A percentile compares a stretch with the other conserved stretches of the same genome.
These are phyloP conservation scores for Drosophila virilis DNA, from an alignment of 1,140 invertebrate species.

Conservation along the genomic window DNA sequence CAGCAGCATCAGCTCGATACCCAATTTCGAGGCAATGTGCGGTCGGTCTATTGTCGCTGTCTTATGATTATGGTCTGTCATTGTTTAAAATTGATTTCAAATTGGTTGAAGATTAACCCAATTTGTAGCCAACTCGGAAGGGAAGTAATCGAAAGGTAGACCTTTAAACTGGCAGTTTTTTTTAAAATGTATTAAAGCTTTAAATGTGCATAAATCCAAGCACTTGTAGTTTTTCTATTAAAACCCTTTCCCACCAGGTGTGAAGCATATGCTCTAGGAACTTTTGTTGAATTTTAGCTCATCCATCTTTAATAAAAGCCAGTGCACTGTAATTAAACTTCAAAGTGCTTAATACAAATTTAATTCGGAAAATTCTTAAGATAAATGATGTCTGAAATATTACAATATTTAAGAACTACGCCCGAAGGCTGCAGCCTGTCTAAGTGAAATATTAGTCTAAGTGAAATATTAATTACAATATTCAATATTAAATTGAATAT, in stretches of 20 bases:
- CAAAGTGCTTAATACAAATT: neutral
- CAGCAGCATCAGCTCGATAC: neutral
- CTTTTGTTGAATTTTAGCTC: neutral
- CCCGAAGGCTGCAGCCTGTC: too few relatives aligned
- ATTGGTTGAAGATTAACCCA: constrained; percentile 31
- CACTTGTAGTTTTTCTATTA: neutral
- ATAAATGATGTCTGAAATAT: neutral
- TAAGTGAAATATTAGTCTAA: too few relatives aligned
- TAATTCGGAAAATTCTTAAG: neutral
- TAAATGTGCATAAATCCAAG: too few relatives aligned
- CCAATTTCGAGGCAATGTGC: constrained; percentile 17
- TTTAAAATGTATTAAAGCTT: neutral
- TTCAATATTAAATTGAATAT: too few relatives aligned
- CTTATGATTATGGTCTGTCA: constrained; percentile 14
- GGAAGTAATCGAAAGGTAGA: neutral
- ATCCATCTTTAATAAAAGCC: neutral
- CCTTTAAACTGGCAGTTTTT: neutral
- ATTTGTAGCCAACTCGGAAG: constrained; percentile 15
- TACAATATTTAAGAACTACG: neutral
- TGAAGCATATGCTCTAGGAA: neutral
- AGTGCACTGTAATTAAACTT: neutral
- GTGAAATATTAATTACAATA: too few relatives aligned
- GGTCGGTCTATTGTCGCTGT: constrained; percentile 1
- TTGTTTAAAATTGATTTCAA: constrained; percentile 40
- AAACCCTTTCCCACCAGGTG: too few relatives aligned